A percentile compares a stretch with the other conserved stretches of the same genome.
Evolutionary conservation across 2,888 invertebrate species (phyloP).

Genomic region (Flexamia atlantica): DNA sequence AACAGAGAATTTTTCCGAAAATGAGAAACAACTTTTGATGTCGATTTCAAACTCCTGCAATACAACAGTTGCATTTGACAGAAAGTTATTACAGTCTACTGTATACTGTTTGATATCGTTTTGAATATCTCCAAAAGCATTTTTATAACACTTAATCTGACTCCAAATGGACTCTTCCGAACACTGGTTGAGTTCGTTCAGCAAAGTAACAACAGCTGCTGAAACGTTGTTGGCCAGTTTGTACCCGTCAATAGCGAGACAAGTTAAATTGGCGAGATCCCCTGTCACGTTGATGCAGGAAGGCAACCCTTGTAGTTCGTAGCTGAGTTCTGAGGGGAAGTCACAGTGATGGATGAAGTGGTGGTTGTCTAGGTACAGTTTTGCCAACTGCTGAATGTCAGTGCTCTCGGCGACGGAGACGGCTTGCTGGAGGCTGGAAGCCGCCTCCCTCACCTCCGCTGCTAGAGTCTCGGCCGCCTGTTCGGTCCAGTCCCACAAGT

Average conservation of each 20-base stretch:
- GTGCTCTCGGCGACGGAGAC: background rate
- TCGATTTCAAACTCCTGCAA: background rate
- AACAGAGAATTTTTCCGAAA: background rate
- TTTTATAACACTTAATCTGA: background rate
- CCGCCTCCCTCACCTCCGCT: background rate
- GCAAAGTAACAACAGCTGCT: background rate
- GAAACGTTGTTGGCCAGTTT: background rate
- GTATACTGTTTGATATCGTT: conserved; percentile 27
- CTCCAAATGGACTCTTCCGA: background rate
- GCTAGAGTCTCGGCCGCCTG: background rate
- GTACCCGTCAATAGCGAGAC: background rate
- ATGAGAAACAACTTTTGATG: background rate
- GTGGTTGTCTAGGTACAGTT: conserved; percentile 16
- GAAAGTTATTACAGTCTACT: background rate
- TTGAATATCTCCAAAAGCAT: conserved; percentile 36
- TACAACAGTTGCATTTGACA: conserved; percentile 10
- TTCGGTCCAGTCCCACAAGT: background rate
- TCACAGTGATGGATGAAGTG: background rate
- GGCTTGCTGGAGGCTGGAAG: background rate
- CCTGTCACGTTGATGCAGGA: conserved; percentile 29
- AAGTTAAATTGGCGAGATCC: conserved; percentile 24
- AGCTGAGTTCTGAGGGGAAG: background rate
- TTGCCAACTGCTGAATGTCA: background rate
- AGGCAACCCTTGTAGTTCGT: background rate
- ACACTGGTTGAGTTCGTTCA: conserved; percentile 4